Evolutionary conservation across 1,140 invertebrate genomes (phyloP).

Genomic region (Drosophila tsacasi): DNA sequence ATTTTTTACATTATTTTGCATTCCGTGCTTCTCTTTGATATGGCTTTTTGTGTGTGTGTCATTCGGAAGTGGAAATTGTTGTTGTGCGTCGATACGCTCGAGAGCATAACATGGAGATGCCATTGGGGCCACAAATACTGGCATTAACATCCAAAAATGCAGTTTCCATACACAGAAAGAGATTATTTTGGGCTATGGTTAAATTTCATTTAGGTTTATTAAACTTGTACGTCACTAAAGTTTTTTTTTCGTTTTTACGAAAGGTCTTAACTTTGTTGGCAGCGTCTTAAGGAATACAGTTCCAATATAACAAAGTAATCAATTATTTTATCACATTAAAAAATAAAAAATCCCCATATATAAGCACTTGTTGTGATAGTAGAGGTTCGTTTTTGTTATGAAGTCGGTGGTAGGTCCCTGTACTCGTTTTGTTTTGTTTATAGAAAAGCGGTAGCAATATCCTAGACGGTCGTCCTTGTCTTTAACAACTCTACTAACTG

Average conservation of each 20-base stretch:
- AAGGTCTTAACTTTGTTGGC: background rate
- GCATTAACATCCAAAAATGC: constrained; percentile 14
- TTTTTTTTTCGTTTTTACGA: background rate
- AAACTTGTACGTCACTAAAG: background rate
- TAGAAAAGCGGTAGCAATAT: background rate
- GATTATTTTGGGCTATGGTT: background rate
- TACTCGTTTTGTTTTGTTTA: background rate
- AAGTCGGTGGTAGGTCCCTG: background rate
- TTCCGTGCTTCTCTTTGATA: constrained; percentile 31
- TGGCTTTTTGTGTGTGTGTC: constrained; percentile 34
- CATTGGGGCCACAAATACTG: constrained; percentile 4
- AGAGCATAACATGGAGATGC: constrained; percentile 56
- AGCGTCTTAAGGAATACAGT: background rate
- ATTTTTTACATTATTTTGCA: constrained; percentile 1
- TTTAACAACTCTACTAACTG: too few relatives aligned
- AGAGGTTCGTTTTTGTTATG: background rate
- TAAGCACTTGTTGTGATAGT: too few relatives aligned
- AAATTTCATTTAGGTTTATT: background rate
- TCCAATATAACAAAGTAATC: background rate
- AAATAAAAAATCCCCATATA: too few relatives aligned
- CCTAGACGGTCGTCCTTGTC: too few relatives aligned
- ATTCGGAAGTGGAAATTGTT: constrained; percentile 79
- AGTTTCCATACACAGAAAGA: background rate
- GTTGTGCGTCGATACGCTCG: constrained; percentile 66
- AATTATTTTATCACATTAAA: too few relatives aligned